Conservation (phyloP, 2,888 invertebrate genomes). For the Teleiodes luculella region DNA sequence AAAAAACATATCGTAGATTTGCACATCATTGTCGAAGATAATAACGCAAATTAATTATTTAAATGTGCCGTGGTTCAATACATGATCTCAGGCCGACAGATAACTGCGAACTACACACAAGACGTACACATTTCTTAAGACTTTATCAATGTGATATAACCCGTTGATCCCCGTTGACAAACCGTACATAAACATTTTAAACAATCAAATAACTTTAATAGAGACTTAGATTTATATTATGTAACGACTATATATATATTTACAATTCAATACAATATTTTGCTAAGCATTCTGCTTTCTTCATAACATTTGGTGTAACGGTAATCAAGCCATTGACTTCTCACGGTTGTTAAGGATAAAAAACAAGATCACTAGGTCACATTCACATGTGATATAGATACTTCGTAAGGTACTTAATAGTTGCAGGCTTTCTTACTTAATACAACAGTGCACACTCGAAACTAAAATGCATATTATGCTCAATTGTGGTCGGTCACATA, state of each 20-base stretch:
- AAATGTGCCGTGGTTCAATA: background rate
- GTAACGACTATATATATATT: too few relatives aligned
- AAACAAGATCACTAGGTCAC: too few relatives aligned
- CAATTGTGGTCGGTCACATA: too few relatives aligned
- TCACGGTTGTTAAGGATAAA: too few relatives aligned
- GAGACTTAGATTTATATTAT: background rate
- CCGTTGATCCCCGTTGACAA: background rate
- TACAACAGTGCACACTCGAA: too few relatives aligned
- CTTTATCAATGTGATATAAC: conserved; percentile 5
- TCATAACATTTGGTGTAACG: too few relatives aligned
- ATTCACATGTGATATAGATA: too few relatives aligned
- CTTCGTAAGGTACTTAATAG: too few relatives aligned
- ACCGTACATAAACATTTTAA: background rate
- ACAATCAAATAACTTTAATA: background rate
- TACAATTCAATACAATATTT: too few relatives aligned
- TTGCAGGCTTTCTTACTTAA: too few relatives aligned
- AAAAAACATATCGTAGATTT: conserved; percentile 29
- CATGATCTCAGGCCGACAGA: background rate
- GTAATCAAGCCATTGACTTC: background rate
- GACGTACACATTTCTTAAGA: background rate
- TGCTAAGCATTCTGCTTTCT: too few relatives aligned
- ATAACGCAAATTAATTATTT: background rate
- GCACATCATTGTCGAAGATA: background rate
- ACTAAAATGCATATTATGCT: too few relatives aligned
- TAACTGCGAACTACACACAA: background rate